Base-by-base conservation (phyloP, 1,140 invertebrate species). In the Sarcophaga bullata region DNA sequence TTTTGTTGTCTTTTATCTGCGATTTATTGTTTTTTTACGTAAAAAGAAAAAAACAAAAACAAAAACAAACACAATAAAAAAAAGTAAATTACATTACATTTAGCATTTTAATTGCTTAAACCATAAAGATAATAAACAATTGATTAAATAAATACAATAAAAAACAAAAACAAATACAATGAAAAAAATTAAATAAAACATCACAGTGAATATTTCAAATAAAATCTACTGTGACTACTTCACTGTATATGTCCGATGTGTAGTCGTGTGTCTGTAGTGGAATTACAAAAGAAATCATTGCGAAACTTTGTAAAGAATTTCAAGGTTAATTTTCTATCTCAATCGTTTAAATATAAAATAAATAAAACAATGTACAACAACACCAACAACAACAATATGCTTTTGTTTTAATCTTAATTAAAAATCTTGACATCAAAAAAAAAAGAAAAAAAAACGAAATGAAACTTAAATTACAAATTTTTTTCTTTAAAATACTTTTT, bases 81-180 rank as follows among this genome's bases (percentile, higher is more conserved):
- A 37, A 37, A 37, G 7, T 58, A 58, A 58, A 58, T 58, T 58
- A 58, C 13, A 7, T 58, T 15, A 58, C 54, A 15, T 58, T 58
- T 58, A 58, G 13, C 54, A 58, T 58, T 58, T 58, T 58, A 58
- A 58, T 58, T 58, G 54, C 54, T n/a, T 15, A 37, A 37, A 11
- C 54, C 54, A 58, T 15, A 58, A 58, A 58, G 54, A 58, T n/a
- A 58, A 58, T 58, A 58, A 58, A 58, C 54, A 58, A 58, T 58
- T 58, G 54, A 58, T 58, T n/a, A 58, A 58, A 58, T 58, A 58
- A 58, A 58, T 58, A 58, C 7, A 58, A 13, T 58, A 13, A 7
- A 58, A 13, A 37, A 37, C n/a, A 58, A 58, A 3, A 58, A 58
- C 8, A 13, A 15, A 6, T 58, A 5, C 7, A 58, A 15, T n/a